Base-by-base conservation (phyloP, 2,113 vertebrate species). In the Struthio camelus region DNA sequence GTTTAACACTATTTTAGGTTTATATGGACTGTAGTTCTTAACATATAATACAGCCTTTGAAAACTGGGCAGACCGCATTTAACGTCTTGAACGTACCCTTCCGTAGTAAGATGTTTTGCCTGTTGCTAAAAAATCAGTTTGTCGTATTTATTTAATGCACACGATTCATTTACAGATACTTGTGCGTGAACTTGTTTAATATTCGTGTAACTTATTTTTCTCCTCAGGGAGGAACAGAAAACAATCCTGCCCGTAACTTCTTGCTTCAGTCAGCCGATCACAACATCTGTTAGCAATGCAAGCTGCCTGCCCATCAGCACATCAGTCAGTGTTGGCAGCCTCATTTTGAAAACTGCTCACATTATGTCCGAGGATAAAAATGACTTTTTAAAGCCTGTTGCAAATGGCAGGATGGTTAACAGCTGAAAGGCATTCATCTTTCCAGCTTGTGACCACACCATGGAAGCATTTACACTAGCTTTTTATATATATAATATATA, bases 341-440 rank as follows among this genome's bases (percentile, higher is more conserved):
- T 99, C 91, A 97, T 98, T 91, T 98, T 99, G 97, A 98, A 98
- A 97, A 98, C 98, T 9, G 98, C 98, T 97, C 98, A 98, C 27
- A 96, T 97, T 96, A 91, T 98, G 97, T 92, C 97, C 97, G 96
- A 98, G 97, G 98, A 98, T 97, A 98, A 98, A 97, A 98, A 89
- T 50, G 98, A 99, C 91, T 93, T 98, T 89, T 97, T 98, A 90
- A 98, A 98, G 94, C 98, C 98, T 84, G 96, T 98, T 96, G 97
- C 98, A 97, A 98, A 98, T 94, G 98, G 98, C 97, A 99, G 99
- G 98, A 98, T 99, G 98, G 98, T 99, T 97, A 98, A 99, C 97
- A 99, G 98, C 98, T 99, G 98, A 99, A 97, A 97, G 87, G 96
- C 96, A 92, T 97, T 97, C 97, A 96, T 97, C 98, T 98, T 98